Conservation (phyloP, 2,888 invertebrate species). For the Electrophaes corylata region DNA sequence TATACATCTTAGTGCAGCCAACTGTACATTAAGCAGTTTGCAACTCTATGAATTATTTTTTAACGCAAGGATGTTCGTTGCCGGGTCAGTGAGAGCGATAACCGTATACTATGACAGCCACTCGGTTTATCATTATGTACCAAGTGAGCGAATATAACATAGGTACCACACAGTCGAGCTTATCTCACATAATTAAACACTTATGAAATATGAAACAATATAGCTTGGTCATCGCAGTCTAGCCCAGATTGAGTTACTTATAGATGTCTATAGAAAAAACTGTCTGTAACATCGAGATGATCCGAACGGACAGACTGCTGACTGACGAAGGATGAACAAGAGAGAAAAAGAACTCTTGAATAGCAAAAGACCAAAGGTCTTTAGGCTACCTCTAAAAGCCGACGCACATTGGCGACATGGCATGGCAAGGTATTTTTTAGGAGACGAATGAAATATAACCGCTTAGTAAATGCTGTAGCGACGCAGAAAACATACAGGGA, state of each 20-base stretch:
- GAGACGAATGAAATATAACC: too few relatives aligned
- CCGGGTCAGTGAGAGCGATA: constrained; percentile 34
- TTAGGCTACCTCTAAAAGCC: too few relatives aligned
- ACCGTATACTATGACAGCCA: not conserved
- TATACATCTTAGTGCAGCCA: too few relatives aligned
- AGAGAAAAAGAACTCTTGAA: not conserved
- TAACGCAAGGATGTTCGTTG: constrained; percentile 20
- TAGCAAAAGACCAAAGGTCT: too few relatives aligned
- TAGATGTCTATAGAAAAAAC: not conserved
- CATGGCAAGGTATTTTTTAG: too few relatives aligned
- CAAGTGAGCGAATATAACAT: not conserved
- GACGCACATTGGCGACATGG: too few relatives aligned
- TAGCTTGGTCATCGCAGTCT: not conserved
- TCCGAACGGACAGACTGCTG: not conserved
- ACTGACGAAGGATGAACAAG: not conserved
- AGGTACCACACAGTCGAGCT: constrained; percentile 30
- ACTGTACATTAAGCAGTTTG: not conserved
- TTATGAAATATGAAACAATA: constrained; percentile 3
- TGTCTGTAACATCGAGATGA: not conserved
- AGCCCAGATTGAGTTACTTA: not conserved
- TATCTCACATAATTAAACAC: constrained; percentile 48
- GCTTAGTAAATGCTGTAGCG: too few relatives aligned
- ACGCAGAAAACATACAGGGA: not conserved
- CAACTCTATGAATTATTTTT: not conserved
- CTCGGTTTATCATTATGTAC: constrained; percentile 4